Evolutionary conservation across 1,140 invertebrate species (phyloP), one percentile per base, ranked within the genome.

Genomic region (Eriosoma lanigerum): DNA sequence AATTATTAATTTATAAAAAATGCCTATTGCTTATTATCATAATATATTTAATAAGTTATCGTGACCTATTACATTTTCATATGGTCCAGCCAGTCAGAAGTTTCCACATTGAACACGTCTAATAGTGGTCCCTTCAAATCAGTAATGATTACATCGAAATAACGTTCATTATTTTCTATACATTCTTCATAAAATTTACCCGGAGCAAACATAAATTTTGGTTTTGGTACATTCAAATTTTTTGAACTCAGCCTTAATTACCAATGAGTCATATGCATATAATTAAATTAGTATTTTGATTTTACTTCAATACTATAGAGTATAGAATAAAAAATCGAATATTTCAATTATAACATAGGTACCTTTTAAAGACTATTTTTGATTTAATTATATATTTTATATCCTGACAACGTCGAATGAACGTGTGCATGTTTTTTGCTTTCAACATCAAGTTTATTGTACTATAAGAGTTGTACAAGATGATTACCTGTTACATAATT

Each of bases 341-440:
- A 38, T 38, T 38, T 4, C 32, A 38, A 38, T 38, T 4, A 38
- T 38, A 19, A 24, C n/a, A 15, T 26, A 0, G 5, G 19, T 78
- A 78, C 75, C 75, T 78, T 62, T 78, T 58, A 48, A 78, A 78
- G 12, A 78, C 21, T 10, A 60, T 62, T 48, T 44, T 44, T 10
- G 75, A 38, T n/a, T 78, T 58, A 5, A 44, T 48, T 12, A 78
- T 62, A n/a, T 78, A 62, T 62, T 78, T 44, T 15, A 78, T 19
- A 29, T 78, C 44, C 46, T 78, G 26, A 13, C 24, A 48, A 0
- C 75, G 75, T 19, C 24, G 56, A 0, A 78, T 46, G 21, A 78
- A 62, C 17, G 2, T 19, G 15, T 50, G 60, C 1, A 62, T 4
- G 1, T 13, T 19, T 13, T 46, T 60, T 0, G 75, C 75, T 60